These are phyloP conservation scores for Acrobasis consociella DNA, from an alignment of 2,888 invertebrate genomes.

Conservation along the genomic window DNA sequence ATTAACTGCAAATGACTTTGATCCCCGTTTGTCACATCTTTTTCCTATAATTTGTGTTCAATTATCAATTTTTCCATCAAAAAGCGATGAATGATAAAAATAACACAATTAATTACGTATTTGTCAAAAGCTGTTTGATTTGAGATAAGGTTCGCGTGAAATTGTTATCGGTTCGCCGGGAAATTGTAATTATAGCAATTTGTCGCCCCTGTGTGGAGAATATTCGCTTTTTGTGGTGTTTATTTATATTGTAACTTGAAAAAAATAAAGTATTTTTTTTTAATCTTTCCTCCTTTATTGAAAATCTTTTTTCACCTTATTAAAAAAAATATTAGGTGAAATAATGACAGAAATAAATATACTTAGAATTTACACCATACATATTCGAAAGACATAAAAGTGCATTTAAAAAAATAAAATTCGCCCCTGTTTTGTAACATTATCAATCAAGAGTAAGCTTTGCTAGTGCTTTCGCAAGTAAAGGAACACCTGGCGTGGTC, in stretches of 20 bases:
- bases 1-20: slow-evolving; percentile 12
- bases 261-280: neutral
- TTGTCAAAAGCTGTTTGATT: slow-evolving; percentile 61
- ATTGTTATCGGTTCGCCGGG: slow-evolving; percentile 55
- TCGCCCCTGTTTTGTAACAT: too few relatives aligned
- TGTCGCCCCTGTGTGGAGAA: slow-evolving; percentile 48
- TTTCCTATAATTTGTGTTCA: slow-evolving; percentile 23
- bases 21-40: neutral
- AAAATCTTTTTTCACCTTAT: too few relatives aligned
- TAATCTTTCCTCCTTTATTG: too few relatives aligned
- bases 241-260: slow-evolving; percentile 24
- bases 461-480: too few relatives aligned
- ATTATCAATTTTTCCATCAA: slow-evolving; percentile 28
- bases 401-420: too few relatives aligned
- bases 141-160: slow-evolving; percentile 55
- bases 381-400: too few relatives aligned
- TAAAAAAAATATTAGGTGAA: too few relatives aligned
- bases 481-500: too few relatives aligned
- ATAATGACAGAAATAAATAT: too few relatives aligned
- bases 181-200: slow-evolving; percentile 69
- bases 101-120: slow-evolving; percentile 60
- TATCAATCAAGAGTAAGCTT: too few relatives aligned
- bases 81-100: slow-evolving; percentile 37
- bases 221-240: slow-evolving; percentile 33
- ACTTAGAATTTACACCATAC: too few relatives aligned